Percentiles rank a stretch among this genome's conserved stretches.
Conservation (phyloP, 2,888 invertebrate species). For the Phymatocera aterrima region DNA sequence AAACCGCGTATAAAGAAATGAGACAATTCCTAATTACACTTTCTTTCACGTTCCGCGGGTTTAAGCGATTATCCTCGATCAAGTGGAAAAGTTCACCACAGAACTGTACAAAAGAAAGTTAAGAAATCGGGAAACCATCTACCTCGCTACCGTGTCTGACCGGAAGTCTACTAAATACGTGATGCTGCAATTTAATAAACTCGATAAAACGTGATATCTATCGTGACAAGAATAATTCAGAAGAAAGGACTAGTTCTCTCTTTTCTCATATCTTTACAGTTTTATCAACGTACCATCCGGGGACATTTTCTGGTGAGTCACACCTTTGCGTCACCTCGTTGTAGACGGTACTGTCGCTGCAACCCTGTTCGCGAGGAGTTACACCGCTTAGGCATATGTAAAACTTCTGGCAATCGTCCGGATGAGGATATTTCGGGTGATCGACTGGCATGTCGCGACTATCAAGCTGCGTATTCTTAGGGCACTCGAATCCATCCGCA, state of each 20-base stretch:
- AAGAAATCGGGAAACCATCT: conserved; percentile 2
- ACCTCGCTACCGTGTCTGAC: conserved; percentile 2
- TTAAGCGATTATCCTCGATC: neutral
- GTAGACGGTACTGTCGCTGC: conserved; percentile 92
- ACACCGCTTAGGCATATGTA: conserved; percentile 92
- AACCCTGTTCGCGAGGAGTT: conserved; percentile 92
- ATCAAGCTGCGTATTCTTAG: conserved; percentile 82
- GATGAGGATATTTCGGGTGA: conserved; percentile 91
- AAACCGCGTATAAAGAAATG: neutral
- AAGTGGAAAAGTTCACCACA: neutral
- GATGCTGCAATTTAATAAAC: neutral
- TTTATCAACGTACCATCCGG: conserved; percentile 84
- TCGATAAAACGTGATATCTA: neutral
- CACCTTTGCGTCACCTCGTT: conserved; percentile 90
- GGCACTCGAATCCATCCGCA: conserved; percentile 91
- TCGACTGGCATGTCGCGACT: conserved; percentile 84
- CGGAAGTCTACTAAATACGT: neutral
- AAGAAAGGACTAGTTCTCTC: conserved; percentile 20
- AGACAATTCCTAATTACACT: conserved; percentile 8
- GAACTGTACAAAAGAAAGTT: conserved; percentile 10
- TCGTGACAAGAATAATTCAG: neutral
- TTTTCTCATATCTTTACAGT: neutral
- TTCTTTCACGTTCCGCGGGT: conserved; percentile 27
- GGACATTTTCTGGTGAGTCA: conserved; percentile 93
- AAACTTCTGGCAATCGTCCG: conserved; percentile 93